phyloP scores from a whole-genome alignment of 2,888 invertebrate genomes.

The Pyrrhia umbra region DNA sequence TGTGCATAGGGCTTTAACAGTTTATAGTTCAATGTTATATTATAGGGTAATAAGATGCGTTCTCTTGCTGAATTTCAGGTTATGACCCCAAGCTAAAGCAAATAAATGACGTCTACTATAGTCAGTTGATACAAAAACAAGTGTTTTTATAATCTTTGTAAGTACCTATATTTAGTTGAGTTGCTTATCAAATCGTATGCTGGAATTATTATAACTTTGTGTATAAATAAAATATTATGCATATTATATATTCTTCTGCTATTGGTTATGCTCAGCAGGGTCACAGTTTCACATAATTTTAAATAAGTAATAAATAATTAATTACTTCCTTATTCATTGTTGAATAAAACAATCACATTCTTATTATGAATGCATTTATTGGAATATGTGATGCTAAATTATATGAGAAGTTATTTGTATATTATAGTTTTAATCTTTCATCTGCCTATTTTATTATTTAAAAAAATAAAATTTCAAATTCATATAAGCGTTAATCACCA shows the following conservation, averaged over 20 bases:
- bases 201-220: neutral
- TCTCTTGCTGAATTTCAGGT: neutral
- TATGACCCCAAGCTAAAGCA: neutral
- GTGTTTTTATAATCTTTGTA: neutral
- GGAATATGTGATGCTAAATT: no score
- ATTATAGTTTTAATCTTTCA: no score
- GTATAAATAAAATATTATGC: neutral
- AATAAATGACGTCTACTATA: neutral
- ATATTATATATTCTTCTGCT: constrained; percentile 8
- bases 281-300: neutral
- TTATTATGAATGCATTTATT: no score
- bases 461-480: no score
- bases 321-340: neutral
- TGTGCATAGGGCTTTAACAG: no score
- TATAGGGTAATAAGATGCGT: no score
- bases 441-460: no score
- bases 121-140: constrained; percentile 11
- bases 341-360: no score
- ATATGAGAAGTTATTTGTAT: no score
- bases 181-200: constrained; percentile 1
- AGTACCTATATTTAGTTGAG: neutral
- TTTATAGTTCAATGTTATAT: no score
- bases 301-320: constrained; percentile 1
- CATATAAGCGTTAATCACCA: no score
- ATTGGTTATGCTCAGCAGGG: neutral